Base-by-base conservation (phyloP, 2,113 vertebrate species). In the Amia ocellicauda region DNA sequence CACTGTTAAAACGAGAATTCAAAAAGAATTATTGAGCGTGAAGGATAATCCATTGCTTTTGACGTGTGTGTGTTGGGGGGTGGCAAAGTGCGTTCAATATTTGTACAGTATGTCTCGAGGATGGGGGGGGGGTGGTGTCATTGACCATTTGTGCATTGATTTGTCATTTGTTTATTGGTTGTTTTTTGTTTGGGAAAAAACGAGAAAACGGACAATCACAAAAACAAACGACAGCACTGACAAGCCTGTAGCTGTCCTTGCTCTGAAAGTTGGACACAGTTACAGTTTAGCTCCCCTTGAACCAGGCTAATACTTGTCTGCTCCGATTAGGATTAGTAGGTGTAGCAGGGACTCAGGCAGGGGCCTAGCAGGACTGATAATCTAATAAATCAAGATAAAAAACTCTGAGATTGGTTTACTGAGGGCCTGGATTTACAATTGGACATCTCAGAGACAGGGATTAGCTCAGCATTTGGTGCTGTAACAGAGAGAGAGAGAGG, bases 361-460 rank as follows among this genome's bases (percentile, higher is more conserved):
- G 83, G 80, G 57, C 77, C 70, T 63, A 76, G 83, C 83, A 78
- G 87, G 78, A 82, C 83, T 86, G 82, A 90, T 95, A 85, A 91
- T 89, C 90, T 93, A 91, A 84, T 88, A 93, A 91, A 91, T 89
- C 83, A 80, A 86, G 85, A 86, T 86, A 87, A 92, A 91, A 90
- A 94, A 91, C 86, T 90, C 84, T 57, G 75, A 80, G 88, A 92
- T 92, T 90, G 90, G 89, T 93, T 92, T 91, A 91, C 90, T 86
- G 83, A 88, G 81, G 84, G 81, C 76, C 84, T 83, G 85, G 92
- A 91, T 92, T 93, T 93, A 86, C 82, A 64, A 73, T 73, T 86
- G 83, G 86, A 86, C 79, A 81, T 86, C 66, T 89, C 85, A 69
- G 85, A 85, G 85, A 85, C 80, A 65, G 75, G 92, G 93, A 93